Percentiles rank a stretch among this genome's conserved stretches.
Conservation (phyloP, 2,797 vertebrate species). For the Furcifer pardalis region DNA sequence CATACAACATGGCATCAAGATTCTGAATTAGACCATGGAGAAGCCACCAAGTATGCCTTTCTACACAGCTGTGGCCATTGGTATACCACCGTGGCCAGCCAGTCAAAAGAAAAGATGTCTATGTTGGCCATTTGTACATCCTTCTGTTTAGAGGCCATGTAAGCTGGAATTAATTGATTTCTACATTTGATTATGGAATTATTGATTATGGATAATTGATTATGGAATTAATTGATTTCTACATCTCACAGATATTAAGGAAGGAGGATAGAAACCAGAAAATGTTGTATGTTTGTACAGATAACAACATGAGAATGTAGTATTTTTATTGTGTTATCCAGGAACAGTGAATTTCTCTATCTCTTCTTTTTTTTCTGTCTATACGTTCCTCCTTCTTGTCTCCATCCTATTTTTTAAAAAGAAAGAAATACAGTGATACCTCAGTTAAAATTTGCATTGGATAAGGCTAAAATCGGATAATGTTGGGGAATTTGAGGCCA, state of each 20-base stretch:
- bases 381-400: not conserved
- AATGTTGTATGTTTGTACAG: not conserved
- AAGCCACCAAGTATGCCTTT: not conserved
- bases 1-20: not conserved
- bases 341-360: not conserved
- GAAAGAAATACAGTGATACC: too few relatives aligned
- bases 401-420: too few relatives aligned
- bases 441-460: too few relatives aligned
- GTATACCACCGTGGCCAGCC: not conserved
- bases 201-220: too few relatives aligned
- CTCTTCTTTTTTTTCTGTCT: conserved; percentile 26
- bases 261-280: not conserved
- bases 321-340: not conserved
- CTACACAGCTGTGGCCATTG: not conserved
- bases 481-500: too few relatives aligned
- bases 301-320: not conserved
- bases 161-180: not conserved
- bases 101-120: not conserved
- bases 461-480: too few relatives aligned
- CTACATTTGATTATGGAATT: too few relatives aligned
- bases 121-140: not conserved
- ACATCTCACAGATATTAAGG: not conserved
- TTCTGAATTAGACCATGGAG: not conserved
- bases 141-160: not conserved
- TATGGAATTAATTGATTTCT: not conserved